Base-by-base conservation (phyloP, 2,113 vertebrate species). In the Epinephelus moara region DNA sequence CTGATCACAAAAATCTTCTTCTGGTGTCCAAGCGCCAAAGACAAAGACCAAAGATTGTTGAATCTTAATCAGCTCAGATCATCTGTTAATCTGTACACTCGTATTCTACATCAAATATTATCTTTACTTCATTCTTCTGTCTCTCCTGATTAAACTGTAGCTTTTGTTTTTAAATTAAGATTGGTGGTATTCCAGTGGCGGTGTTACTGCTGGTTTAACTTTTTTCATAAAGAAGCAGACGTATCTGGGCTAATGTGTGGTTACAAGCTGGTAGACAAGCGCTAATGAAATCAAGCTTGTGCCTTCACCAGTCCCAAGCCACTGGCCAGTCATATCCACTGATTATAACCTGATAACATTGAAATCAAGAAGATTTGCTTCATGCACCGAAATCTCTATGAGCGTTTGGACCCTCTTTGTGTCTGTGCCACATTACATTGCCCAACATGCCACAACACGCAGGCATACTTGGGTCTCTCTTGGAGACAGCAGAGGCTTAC, bases 401-500 rank as follows among this genome's bases (percentile, higher is more conserved):
- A 70, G 13, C 52, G 11, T 78, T 84, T 82, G 56, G 74, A 68
- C 69, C 53, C 3, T 79, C 61, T 73, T 62, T 85, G 10, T 81
- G 70, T 75, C 52, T 79, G 66, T 69, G 56, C 82, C 56, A 74
- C 68, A 75, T 68, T 50, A 53, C 50, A 88, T 52, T 79, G 13
- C 68, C 50, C 14, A 37, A 62, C n/a, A 64, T 75, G 67, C 12
- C 5, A 3, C 33, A 47, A 23, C 45, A 81, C 74, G 68, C 30
- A 72, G 56, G 10, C 47, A 18, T 25, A 69, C 55, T 68, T 25
- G 0, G 23, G 68, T 84, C 69, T 78, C 70, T 70, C 77, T 61
- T 76, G 80, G 74, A 85, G 60, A 71, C 53, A 59, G 79, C 15
- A 2, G 55, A 57, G 49, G 53, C 81, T 91, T 85, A 85, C 64